Conservation (phyloP, 2,888 invertebrate species). For the Spodoptera exigua region DNA sequence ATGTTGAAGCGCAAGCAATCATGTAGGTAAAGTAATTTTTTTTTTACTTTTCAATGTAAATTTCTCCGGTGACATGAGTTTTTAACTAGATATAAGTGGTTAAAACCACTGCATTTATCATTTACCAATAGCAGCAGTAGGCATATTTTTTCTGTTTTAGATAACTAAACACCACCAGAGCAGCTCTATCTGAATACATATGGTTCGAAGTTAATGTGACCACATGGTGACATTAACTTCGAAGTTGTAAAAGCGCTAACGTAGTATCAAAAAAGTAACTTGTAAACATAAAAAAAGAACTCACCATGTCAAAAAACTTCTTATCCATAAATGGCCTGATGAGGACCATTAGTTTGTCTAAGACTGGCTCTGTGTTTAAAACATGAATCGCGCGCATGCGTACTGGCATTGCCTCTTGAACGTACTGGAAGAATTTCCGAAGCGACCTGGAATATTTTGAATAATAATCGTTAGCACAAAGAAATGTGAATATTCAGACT, state of each 20-base stretch:
- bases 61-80: no score
- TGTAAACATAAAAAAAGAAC: constrained; percentile 24
- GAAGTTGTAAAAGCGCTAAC: no score
- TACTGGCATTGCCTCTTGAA: constrained; percentile 92
- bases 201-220: no score
- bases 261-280: neutral
- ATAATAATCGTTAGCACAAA: constrained; percentile 1
- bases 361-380: constrained; percentile 89
- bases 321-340: constrained; percentile 90
- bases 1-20: no score
- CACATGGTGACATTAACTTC: neutral
- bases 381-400: constrained; percentile 91
- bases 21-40: no score
- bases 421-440: constrained; percentile 91
- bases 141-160: no score
- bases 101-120: no score
- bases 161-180: no score
- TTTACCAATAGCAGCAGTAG: no score
- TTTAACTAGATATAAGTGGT: no score
- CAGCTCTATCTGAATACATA: no score
- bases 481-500: neutral
- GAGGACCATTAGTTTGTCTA: constrained; percentile 89
- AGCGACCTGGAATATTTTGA: constrained; percentile 80
- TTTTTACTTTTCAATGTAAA: no score
- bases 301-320: constrained; percentile 88